Evolutionary conservation across 2,888 invertebrate species (phyloP), one percentile per base, ranked within the genome.

Genomic region (Volucella zonaria): DNA sequence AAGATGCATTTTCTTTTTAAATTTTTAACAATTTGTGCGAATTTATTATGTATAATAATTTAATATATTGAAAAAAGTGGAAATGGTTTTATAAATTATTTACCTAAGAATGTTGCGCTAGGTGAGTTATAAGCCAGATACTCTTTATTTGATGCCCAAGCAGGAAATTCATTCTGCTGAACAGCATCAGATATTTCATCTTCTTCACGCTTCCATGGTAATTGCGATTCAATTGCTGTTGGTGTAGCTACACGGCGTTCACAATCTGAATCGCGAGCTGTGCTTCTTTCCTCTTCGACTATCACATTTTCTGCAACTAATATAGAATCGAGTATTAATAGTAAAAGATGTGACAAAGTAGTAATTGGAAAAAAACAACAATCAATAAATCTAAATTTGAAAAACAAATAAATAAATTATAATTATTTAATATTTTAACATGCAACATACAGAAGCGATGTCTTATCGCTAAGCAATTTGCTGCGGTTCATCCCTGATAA

Each of bases 91-190:
- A 12, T 2, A 18, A 45, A 40, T 42, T 9, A 75, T 74, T 93
- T 94, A 97, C 97, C 97, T 93, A 97, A 93, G 93, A 97, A 97
- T 75, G 97, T 97, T 66, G 97, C 96, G 10, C 97, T 97, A 2
- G 97, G 97, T 67, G 97, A 97, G 91, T 95, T 96, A 90, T 97
- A 97, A 12, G 97, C 96, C 89, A 97, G 93, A 90, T 98, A 98
- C 89, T 98, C 97, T 91, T 97, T 97, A 91, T 98, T 98, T 45
- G 97, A 96, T 56, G 97, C 97, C 98, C 98, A 98, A 12, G 97
- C 95, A 11, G 98, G 98, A 90, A 98, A 98, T 91, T 98, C 98
- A 54, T 96, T 96, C 90, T 96, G 96, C 89, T 95, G 94, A 67
- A 95, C 92, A 88, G 95, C 94, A 88, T 94, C 93, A 91, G 94